A percentile compares a stretch with the other conserved stretches of the same genome.
Conservation (phyloP, 2,888 invertebrate genomes). For the Synergus gifuensis region DNA sequence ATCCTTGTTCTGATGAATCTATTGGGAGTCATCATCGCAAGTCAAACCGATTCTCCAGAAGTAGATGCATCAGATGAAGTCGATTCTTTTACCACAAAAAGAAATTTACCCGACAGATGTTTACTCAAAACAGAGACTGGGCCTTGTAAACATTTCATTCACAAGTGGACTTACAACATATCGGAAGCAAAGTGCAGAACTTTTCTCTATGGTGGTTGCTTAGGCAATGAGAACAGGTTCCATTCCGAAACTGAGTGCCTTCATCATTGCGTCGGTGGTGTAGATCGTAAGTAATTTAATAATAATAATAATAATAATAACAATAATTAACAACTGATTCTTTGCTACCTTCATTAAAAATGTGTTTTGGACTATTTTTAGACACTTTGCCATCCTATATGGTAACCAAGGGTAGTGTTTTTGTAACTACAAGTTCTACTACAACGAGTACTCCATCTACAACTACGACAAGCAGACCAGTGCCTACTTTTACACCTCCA, state of each 20-base stretch:
- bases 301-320: not conserved
- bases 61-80: constrained; percentile 60
- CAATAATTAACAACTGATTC: too few species aligned
- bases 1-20: constrained; percentile 67
- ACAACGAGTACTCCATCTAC: constrained; percentile 79
- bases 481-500: constrained; percentile 76
- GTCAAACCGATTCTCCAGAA: constrained; percentile 65
- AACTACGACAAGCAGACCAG: constrained; percentile 76
- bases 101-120: constrained; percentile 76
- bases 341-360: too few species aligned
- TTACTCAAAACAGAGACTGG: constrained; percentile 79
- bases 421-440: constrained; percentile 76
- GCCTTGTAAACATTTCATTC: constrained; percentile 82
- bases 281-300: constrained; percentile 72
- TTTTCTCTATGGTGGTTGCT: constrained; percentile 85
- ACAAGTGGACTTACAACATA: constrained; percentile 85
- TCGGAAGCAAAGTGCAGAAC: constrained; percentile 80
- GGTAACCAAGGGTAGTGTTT: constrained; percentile 73
- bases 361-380: constrained; percentile 57
- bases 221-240: constrained; percentile 85
- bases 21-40: constrained; percentile 55
- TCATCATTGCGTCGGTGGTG: constrained; percentile 82
- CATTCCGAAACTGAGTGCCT: constrained; percentile 84
- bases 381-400: constrained; percentile 80
- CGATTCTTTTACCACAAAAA: constrained; percentile 62